Conservation (phyloP, 2,113 vertebrate genomes). For the Dicaeum eximium region DNA sequence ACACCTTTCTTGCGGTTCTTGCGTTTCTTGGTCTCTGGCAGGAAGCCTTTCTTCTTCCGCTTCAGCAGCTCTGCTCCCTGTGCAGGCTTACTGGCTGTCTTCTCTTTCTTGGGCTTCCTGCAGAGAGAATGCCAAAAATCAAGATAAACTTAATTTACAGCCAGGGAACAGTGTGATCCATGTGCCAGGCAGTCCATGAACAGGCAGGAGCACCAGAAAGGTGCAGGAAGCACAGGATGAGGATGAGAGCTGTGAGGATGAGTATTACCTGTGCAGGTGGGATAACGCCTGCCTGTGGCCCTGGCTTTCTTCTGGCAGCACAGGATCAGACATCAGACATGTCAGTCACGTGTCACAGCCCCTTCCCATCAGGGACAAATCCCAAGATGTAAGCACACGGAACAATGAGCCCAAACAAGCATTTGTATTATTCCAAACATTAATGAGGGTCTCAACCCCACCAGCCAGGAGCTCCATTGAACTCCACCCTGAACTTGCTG, state of each 20-base stretch:
- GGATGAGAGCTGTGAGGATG: not conserved
- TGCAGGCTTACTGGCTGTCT: constrained; percentile 38
- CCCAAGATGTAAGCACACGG: not conserved
- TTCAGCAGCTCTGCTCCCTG: not conserved
- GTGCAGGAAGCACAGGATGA: not conserved
- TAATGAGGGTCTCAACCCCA: not conserved
- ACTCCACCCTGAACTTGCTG: not conserved
- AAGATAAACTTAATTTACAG: not conserved
- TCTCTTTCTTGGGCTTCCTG: constrained; percentile 86
- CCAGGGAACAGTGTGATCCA: not conserved
- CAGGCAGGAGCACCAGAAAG: not conserved
- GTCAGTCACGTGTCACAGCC: not conserved
- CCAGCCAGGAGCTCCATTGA: not conserved
- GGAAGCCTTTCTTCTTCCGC: constrained; percentile 89
- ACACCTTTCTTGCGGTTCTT: constrained; percentile 75
- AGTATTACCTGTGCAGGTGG: rapidly evolving
- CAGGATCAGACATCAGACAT: not conserved
- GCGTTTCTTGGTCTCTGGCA: constrained; percentile 91
- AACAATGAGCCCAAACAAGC: not conserved
- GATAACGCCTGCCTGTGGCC: not conserved
- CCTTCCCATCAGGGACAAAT: not conserved
- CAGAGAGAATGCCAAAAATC: not conserved
- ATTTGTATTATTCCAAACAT: not conserved
- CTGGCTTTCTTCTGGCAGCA: not conserved
- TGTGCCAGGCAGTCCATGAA: rapidly evolving